Percentiles rank a stretch among this genome's conserved stretches.
Evolutionary conservation across 2,888 invertebrate species (phyloP).

Genomic region (Tiphia femorata): DNA sequence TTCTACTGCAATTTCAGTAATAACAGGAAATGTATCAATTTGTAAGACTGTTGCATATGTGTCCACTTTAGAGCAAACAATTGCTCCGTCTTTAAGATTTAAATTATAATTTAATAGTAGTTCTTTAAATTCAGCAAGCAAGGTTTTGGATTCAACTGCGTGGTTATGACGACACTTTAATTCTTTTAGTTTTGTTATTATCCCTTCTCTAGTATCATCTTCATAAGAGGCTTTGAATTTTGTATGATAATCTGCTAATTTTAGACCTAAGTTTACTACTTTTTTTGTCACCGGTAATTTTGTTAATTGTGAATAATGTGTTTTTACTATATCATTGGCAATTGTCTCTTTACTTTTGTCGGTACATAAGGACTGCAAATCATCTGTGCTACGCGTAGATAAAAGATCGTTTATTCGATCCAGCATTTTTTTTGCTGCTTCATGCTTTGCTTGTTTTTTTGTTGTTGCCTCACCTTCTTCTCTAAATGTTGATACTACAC

Average conservation of each 20-base stretch:
- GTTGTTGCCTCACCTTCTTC: slow-evolving; percentile 74
- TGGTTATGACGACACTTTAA: slow-evolving; percentile 6
- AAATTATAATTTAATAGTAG: not conserved
- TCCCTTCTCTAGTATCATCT: slow-evolving; percentile 30
- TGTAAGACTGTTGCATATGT: slow-evolving; percentile 16
- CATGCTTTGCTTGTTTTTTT: slow-evolving; percentile 77
- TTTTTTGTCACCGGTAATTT: slow-evolving; percentile 39
- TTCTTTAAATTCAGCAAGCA: not conserved
- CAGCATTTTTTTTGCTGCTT: slow-evolving; percentile 71
- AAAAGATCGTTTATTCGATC: slow-evolving; percentile 51
- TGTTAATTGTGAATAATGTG: slow-evolving; percentile 28
- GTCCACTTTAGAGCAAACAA: not conserved
- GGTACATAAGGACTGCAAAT: not conserved
- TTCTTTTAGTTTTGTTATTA: slow-evolving; percentile 30
- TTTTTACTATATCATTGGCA: slow-evolving; percentile 22
- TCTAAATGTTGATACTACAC: slow-evolving; percentile 71
- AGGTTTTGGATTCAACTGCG: not conserved
- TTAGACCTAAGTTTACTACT: slow-evolving; percentile 58
- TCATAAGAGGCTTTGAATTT: too few relatives aligned
- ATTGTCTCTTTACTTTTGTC: slow-evolving; percentile 4
- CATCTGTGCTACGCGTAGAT: too few relatives aligned
- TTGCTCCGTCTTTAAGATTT: too few relatives aligned
- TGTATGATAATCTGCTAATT: too few relatives aligned
- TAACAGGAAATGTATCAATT: slow-evolving; percentile 48
- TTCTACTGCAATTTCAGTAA: slow-evolving; percentile 42